These are phyloP conservation scores for Euleptes europaea DNA, from an alignment of 2,113 vertebrate species.

Conservation along the genomic window DNA sequence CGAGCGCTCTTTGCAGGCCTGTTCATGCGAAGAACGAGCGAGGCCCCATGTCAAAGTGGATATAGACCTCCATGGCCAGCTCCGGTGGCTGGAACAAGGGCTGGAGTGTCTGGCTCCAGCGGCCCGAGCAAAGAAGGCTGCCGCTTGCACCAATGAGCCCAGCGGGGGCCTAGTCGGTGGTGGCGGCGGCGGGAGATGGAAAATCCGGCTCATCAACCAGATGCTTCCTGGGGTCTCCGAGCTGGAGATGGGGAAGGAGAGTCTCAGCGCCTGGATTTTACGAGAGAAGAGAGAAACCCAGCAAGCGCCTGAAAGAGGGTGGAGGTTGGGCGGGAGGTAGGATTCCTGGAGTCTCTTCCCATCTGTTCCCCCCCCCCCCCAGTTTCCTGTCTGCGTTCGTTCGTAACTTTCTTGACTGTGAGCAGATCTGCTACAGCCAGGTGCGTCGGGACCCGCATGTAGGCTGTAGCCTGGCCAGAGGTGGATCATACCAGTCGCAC, in stretches of 20 bases:
- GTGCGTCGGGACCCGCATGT: neutral
- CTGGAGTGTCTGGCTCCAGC: neutral
- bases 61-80: neutral
- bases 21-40: neutral
- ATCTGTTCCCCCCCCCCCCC: neutral
- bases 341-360: conserved; percentile 16
- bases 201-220: conserved; percentile 27
- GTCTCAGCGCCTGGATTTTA: neutral
- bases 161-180: neutral
- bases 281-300: conserved; percentile 22
- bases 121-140: neutral
- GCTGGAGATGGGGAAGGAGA: neutral
- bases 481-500: too few relatives aligned
- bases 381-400: neutral
- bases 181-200: neutral
- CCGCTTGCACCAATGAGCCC: conserved; percentile 1
- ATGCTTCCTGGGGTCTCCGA: neutral
- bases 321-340: conserved; percentile 21
- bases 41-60: neutral
- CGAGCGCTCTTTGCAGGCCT: neutral
- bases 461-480: too few relatives aligned
- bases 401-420: neutral
- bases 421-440: neutral
- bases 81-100: neutral
- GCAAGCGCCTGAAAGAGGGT: conserved; percentile 26